Base-by-base conservation (phyloP, 2,888 invertebrate species). In the Himalopsyche kuldschensis region DNA sequence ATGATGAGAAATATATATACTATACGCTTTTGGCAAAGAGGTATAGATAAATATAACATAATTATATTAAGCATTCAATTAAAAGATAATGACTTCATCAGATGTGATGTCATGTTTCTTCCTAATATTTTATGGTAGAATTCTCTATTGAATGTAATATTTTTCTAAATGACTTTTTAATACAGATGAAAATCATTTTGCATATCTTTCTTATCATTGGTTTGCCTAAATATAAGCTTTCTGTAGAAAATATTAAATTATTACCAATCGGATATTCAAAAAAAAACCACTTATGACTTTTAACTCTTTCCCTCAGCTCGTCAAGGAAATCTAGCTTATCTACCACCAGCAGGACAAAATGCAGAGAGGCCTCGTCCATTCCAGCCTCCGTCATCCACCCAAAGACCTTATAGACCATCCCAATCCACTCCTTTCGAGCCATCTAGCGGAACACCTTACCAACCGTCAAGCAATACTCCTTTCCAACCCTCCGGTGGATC, bases 341-440 rank as follows among this genome's bases (percentile, higher is more conserved):
- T 94, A 89, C 89, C 93, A 31, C 93, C 93, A 11, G 94, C 94
- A 85, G 93, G 93, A 84, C 91, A 91, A 84, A 92, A 92, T 84
- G 93, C 94, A 1, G 94, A 95, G 87, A 94, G 92, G 88, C 95
- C 95, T n/a, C 90, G 95, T 87, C 95, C 95, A 0, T 95, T 95
- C 88, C 93, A 94, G 88, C 91, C 94, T 4, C 89, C 89, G 0
- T 87, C 89, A 17, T 88, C 89, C 0, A 79, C 85, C 3, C 84
- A 78, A 69, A 76, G 15, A 31, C 86, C 79, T 15, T 88, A 89
- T 20, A 89, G 90, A 4, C 92, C 92, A 1, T 90, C 90, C 3
- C 91, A 91, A 1, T 85, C 89, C 0, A 47, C 55, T n/a, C 32
- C 81, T n/a, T 86, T 84, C 11, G 86, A 87, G 8, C 87, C 87